phyloP scores from a whole-genome alignment of 2,888 invertebrate genomes.

The Leptinotarsa peninsularis region DNA sequence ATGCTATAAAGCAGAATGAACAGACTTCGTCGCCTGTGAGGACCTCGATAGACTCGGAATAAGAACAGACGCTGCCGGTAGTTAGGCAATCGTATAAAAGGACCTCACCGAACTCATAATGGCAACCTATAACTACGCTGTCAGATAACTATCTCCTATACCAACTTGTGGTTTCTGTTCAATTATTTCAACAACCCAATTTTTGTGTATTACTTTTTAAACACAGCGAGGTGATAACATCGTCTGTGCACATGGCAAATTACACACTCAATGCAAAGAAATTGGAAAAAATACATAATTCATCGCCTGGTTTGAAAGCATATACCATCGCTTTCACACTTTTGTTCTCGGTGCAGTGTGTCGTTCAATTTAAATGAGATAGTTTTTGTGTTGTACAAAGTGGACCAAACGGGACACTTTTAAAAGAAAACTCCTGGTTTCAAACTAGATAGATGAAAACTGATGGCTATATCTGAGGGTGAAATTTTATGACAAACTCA shows the following conservation, averaged over 20 bases:
- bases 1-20: background rate
- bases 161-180: background rate
- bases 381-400: too few relatives aligned
- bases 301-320: background rate
- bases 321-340: too few relatives aligned
- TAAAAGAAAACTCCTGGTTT: too few relatives aligned
- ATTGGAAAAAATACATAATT: background rate
- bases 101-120: slow-evolving; percentile 7
- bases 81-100: background rate
- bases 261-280: background rate
- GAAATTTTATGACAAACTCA: too few relatives aligned
- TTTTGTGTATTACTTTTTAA: background rate
- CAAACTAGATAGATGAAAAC: too few relatives aligned
- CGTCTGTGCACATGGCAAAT: background rate
- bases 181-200: background rate
- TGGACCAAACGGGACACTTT: too few relatives aligned
- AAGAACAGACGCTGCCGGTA: background rate
- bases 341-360: too few relatives aligned
- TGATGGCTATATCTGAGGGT: too few relatives aligned
- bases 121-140: slow-evolving; percentile 4
- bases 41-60: background rate
- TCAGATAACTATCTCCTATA: background rate
- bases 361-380: too few relatives aligned
- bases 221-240: background rate
- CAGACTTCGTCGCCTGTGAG: background rate